Conservation (phyloP, 1,140 invertebrate species). For the Pseudomyrmex cubaensis region DNA sequence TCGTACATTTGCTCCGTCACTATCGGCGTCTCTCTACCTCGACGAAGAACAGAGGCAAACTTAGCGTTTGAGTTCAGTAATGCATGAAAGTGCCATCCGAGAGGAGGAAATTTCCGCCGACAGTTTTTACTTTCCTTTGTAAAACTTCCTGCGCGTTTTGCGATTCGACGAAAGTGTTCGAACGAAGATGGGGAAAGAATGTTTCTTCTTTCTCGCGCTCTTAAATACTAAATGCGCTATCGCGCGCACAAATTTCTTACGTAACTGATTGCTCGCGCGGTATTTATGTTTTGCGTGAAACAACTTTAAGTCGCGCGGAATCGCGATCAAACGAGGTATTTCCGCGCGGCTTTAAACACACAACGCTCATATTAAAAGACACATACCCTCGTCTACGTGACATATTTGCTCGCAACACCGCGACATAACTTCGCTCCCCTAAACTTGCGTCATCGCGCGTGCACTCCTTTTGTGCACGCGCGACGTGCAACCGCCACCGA, state of each 20-base stretch:
- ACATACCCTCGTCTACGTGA: background rate
- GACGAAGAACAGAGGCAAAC: conserved; percentile 43
- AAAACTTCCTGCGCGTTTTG: background rate
- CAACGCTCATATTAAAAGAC: background rate
- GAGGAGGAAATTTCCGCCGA: conserved; percentile 43
- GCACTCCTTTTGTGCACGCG: conserved; percentile 31
- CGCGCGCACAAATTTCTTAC: too few relatives aligned
- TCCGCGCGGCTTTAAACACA: background rate
- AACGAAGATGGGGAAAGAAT: background rate
- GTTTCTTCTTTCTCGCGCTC: background rate
- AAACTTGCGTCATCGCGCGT: conserved; percentile 9
- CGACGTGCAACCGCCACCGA: background rate
- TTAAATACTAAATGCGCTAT: too few relatives aligned
- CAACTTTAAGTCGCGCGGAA: too few relatives aligned
- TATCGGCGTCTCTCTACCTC: conserved; percentile 32
- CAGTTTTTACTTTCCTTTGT: conserved; percentile 38
- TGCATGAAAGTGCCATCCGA: conserved; percentile 55
- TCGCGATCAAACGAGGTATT: background rate
- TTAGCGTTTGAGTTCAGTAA: conserved; percentile 58
- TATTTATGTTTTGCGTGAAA: too few relatives aligned
- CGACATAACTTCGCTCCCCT: conserved; percentile 43
- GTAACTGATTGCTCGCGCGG: too few relatives aligned
- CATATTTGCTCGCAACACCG: background rate
- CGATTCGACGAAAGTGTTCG: background rate
- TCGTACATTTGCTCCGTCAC: conserved; percentile 44